These are phyloP conservation scores for Tenualosa ilisha DNA, from an alignment of 2,797 vertebrate genomes.

Conservation along the genomic window DNA sequence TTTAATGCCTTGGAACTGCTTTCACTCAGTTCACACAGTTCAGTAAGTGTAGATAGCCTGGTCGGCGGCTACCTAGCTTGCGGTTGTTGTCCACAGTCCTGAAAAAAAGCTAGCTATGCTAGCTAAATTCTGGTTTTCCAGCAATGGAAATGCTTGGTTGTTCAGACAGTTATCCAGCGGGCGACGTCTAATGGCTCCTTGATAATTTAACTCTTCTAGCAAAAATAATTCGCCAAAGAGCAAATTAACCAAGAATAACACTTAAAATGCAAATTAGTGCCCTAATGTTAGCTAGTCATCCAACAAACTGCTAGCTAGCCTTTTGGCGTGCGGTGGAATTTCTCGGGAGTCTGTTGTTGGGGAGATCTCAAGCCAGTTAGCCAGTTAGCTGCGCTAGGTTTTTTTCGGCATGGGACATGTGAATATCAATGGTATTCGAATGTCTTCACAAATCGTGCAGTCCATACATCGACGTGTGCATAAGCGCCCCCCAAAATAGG, in stretches of 20 bases:
- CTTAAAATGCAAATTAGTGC: slow-evolving; percentile 64
- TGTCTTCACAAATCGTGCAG: slow-evolving; percentile 28
- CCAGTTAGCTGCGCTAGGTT: slow-evolving; percentile 53
- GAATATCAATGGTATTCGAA: slow-evolving; percentile 24
- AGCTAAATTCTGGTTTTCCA: slow-evolving; percentile 33
- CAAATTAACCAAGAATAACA: slow-evolving; percentile 41
- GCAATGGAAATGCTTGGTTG: neutral
- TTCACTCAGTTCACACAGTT: slow-evolving; percentile 50
- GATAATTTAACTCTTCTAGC: slow-evolving; percentile 22
- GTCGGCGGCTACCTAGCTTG: slow-evolving; percentile 15
- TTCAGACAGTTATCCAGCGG: slow-evolving; percentile 6
- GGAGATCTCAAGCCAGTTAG: slow-evolving; percentile 41
- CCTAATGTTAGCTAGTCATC: slow-evolving; percentile 59
- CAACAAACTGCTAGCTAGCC: slow-evolving; percentile 47
- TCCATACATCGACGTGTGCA: slow-evolving; percentile 52
- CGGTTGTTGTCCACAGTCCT: slow-evolving; percentile 27
- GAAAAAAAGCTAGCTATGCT: slow-evolving; percentile 43
- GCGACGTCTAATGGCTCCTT: slow-evolving; percentile 51
- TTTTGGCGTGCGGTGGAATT: slow-evolving; percentile 45
- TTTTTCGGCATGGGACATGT: slow-evolving; percentile 38
- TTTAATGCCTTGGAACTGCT: slow-evolving; percentile 6
- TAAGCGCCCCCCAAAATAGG: slow-evolving; percentile 58
- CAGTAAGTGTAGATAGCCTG: slow-evolving; percentile 41
- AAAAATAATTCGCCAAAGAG: slow-evolving; percentile 52
- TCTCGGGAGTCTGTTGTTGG: slow-evolving; percentile 31